Base-by-base conservation (phyloP, 2,113 vertebrate species). In the Macaca nemestrina region DNA sequence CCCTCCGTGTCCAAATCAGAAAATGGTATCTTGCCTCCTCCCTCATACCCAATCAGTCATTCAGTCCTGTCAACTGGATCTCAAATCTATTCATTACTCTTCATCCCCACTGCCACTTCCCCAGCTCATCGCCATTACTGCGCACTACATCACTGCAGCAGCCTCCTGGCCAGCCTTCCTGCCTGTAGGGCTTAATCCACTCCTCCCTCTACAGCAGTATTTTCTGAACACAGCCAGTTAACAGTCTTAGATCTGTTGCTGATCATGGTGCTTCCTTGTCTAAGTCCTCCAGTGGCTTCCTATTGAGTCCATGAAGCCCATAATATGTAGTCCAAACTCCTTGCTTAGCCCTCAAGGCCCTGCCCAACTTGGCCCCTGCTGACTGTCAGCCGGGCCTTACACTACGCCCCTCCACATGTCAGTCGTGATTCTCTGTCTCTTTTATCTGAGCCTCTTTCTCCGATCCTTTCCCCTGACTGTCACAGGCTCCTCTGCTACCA, bases 11-110 rank as follows among this genome's bases (percentile, higher is more conserved):
- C 59, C 22, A 73, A 64, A 43, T 88, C 75, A 92, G 48, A 84
- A 92, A 70, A 55, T 92, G 81, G 64, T 80, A 52, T 95, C 52
- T 94, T 72, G 80, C 45, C 75, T 95, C 76, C 64, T 89, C 76
- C 52, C 23, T 92, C 80, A 43, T 38, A 35, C 75, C 6, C 61
- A 50, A 1, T 81, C 85, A 8, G n/a, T 90, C 93, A 86, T 82
- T 96, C 50, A 48, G 11, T 72, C 76, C 57, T 43, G n/a, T 88
- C 72, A 90, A 1, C 40, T 27, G 67, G 78, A 48, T 70, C 38
- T 81, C 61, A 52, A 45, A 72, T 76, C 80, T 57, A 18, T 64
- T 57, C 35, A 48, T 43, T 38, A 6, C 43, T 40, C 50, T 95
- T 72, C 20, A 14, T 68, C 40, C 12, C 40, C 17, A 40, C 45